Percentiles rank a stretch among this genome's conserved stretches.
These are phyloP conservation scores for Ephestia elutella DNA, from an alignment of 1,140 invertebrate species.

Conservation along the genomic window DNA sequence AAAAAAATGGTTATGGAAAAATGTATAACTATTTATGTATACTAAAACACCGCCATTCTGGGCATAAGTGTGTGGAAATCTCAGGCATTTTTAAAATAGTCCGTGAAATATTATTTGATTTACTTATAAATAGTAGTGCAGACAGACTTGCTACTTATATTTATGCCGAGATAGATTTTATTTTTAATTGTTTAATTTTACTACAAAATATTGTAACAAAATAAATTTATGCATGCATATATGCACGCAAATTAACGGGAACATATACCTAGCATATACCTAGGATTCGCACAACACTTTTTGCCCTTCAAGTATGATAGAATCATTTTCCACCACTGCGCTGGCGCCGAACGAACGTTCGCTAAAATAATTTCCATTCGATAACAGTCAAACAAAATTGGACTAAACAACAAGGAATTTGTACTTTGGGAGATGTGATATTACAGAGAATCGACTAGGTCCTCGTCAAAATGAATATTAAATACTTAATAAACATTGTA, in stretches of 20 bases:
- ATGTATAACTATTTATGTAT: conserved; percentile 28
- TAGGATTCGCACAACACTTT: background rate
- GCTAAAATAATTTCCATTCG: conserved; percentile 72
- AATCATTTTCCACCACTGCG: conserved; percentile 6
- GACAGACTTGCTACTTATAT: too few relatives aligned
- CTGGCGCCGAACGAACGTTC: conserved; percentile 30
- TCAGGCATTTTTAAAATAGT: background rate
- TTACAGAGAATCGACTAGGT: conserved; percentile 75
- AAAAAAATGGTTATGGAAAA: conserved; percentile 23
- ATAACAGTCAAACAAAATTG: conserved; percentile 75
- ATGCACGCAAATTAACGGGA: background rate
- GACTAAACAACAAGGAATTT: conserved; percentile 77
- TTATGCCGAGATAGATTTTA: too few relatives aligned
- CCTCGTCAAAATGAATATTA: conserved; percentile 73
- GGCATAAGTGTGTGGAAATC: conserved; percentile 2
- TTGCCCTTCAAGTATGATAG: background rate
- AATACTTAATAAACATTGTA: conserved; percentile 73
- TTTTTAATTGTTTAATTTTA: too few relatives aligned
- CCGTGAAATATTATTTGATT: background rate
- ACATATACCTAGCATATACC: too few relatives aligned
- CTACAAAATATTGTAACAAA: too few relatives aligned
- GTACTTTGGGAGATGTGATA: conserved; percentile 76
- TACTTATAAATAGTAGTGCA: background rate
- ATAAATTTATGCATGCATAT: background rate
- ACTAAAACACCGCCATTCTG: conserved; percentile 11